Evolutionary conservation across 2,113 vertebrate species (phyloP).

Genomic region (Garra rufa): DNA sequence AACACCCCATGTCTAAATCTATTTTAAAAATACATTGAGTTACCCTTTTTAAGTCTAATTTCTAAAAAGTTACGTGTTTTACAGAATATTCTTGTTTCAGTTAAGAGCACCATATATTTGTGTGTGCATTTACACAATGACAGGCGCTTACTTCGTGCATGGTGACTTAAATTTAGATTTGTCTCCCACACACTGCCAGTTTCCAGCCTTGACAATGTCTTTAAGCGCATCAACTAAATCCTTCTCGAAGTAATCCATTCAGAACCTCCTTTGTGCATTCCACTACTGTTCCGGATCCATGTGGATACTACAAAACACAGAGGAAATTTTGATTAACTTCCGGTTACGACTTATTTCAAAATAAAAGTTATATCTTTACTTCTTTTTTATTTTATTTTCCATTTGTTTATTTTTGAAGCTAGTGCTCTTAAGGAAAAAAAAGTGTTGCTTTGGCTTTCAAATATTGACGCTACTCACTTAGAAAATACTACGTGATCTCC

Average conservation of each 20-base stretch:
- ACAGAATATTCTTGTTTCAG: not conserved
- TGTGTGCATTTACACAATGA: not conserved
- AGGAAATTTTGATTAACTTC: constrained; percentile 15
- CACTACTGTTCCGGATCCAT: not conserved
- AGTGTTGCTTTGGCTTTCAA: not conserved
- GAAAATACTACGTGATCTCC: not conserved
- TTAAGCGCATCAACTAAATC: constrained; percentile 68
- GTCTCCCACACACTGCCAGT: constrained; percentile 69
- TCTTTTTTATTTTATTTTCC: not conserved
- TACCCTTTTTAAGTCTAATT: not conserved
- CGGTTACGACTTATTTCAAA: constrained; percentile 39
- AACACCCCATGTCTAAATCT: not conserved
- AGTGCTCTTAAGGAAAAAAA: not conserved
- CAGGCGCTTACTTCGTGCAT: constrained; percentile 68
- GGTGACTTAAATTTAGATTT: constrained; percentile 57
- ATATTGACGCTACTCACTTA: too few relatives aligned
- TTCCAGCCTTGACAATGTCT: constrained; percentile 64
- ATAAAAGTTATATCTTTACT: constrained; percentile 13
- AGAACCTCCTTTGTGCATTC: not conserved
- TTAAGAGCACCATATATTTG: not conserved
- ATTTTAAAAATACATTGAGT: not conserved
- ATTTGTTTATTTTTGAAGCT: not conserved
- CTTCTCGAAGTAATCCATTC: constrained; percentile 67
- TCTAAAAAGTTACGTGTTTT: not conserved
- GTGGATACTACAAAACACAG: not conserved